Evolutionary conservation across 2,113 vertebrate species (phyloP).

Genomic region (Apodemus sylvaticus): DNA sequence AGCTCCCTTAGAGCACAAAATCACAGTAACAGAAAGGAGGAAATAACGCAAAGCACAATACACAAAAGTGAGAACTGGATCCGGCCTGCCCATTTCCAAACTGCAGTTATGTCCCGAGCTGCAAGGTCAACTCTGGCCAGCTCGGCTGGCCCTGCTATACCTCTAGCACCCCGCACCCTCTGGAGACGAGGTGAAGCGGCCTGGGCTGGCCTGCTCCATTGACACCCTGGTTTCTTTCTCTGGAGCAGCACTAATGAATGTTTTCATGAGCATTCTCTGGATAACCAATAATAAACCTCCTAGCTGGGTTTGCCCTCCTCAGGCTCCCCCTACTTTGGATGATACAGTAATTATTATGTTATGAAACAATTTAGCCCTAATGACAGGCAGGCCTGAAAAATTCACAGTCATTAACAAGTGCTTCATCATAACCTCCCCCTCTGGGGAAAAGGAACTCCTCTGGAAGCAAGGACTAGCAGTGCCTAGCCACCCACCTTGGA

Average conservation of each 20-base stretch:
- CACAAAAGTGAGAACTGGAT: not conserved
- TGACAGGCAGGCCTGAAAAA: conserved; percentile 5
- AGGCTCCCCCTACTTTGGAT: conserved; percentile 11
- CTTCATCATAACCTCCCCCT: not conserved
- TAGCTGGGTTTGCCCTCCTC: not conserved
- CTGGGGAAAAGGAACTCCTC: not conserved
- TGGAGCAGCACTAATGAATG: conserved; percentile 63
- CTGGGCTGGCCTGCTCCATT: not conserved
- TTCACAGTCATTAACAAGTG: not conserved
- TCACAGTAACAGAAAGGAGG: not conserved
- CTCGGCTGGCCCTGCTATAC: not conserved
- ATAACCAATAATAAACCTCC: conserved; percentile 68
- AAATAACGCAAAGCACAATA: not conserved
- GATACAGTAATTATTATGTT: conserved; percentile 48
- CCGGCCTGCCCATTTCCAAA: not conserved
- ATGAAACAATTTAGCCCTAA: conserved; percentile 38
- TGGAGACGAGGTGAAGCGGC: not conserved
- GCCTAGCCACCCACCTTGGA: not conserved
- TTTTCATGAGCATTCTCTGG: conserved; percentile 29
- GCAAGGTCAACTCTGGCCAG: not conserved
- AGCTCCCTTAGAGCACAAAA: not conserved
- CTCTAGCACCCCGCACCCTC: not conserved
- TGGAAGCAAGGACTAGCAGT: not conserved
- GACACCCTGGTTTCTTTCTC: conserved; percentile 13
- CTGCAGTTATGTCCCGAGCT: not conserved